Base-by-base conservation (phyloP, 2,888 invertebrate genomes). In the Lasiommata megera region DNA sequence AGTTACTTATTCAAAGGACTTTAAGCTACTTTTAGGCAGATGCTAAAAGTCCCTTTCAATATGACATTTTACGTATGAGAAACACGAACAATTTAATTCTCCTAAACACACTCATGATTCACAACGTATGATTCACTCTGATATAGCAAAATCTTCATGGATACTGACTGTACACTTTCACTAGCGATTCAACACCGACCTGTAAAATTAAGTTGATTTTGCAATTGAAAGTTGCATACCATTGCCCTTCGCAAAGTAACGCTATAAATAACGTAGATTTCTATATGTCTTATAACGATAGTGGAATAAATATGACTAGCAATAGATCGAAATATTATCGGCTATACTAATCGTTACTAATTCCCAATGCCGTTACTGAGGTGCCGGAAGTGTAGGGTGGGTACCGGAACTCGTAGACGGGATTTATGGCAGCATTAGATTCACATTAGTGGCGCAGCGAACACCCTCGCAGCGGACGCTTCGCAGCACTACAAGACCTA, bases 401-500 rank as follows among this genome's bases (percentile, higher is more conserved):
- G 74, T 75, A 63, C 76, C 74, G 72, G 73, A 77, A 43, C 52
- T 43, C 18, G 52, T 43, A 72, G 71, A 67, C 61, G 67, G 74
- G 76, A 86, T 86, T 86, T 84, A 86, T 84, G 71, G 79, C 63
- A 71, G 82, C 84, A 85, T 86, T 86, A 85, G 82, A 82, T 77
- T 82, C 84, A 74, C 84, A 67, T 68, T 67, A 66, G 65, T 60
- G 61, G 56, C 50, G 54, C 29, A 37, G 46, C 12, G 53, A 38
- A 36, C 57, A 40, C 54, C 36, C 60, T 57, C 43, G 29, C 14
- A 50, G 58, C 50, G 55, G 51, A 50, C 59, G 55, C 44, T 44
- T 31, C 55, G 23, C 23, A 59, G 34, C 58, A 28, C 58, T 51
- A 50, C 54, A 43, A 54, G 6, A 31, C 44, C 44, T 54, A 58